Conservation (phyloP, 2,113 vertebrate species). For the Indicator maculatus region DNA sequence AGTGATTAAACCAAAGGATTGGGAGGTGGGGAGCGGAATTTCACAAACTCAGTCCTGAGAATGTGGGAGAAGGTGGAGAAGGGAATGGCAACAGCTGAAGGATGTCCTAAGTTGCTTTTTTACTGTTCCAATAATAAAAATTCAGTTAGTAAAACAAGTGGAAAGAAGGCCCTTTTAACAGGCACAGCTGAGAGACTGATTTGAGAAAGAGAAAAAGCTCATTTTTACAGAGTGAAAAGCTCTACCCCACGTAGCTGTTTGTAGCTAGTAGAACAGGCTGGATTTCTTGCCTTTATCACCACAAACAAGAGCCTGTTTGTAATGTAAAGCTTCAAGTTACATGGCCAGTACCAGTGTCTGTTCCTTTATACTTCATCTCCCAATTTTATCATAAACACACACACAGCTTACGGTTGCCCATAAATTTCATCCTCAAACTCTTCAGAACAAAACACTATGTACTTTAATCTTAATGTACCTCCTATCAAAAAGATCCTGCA, state of each 20-base stretch:
- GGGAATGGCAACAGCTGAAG: background rate
- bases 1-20: background rate
- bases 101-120: background rate
- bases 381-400: slow-evolving; percentile 67
- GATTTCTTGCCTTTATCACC: slow-evolving; percentile 57
- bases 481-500: slow-evolving; percentile 63
- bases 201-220: slow-evolving; percentile 19
- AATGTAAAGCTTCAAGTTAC: slow-evolving; percentile 51
- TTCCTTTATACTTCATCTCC: slow-evolving; percentile 58
- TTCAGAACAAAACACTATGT: slow-evolving; percentile 40
- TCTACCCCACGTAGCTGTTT: slow-evolving; percentile 17
- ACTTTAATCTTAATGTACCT: slow-evolving; percentile 60
- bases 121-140: background rate
- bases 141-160: background rate
- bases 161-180: slow-evolving; percentile 27
- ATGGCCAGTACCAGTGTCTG: slow-evolving; percentile 18
- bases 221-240: background rate
- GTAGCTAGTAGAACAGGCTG: background rate
- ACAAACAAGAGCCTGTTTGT: slow-evolving; percentile 61
- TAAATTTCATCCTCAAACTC: slow-evolving; percentile 67
- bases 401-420: slow-evolving; percentile 60
- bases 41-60: background rate
- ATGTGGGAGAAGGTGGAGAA: background rate
- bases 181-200: slow-evolving; percentile 6
- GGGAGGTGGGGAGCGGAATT: background rate